phyloP scores from a whole-genome alignment of 2,888 invertebrate genomes.

The Eupelmus urozonus region DNA sequence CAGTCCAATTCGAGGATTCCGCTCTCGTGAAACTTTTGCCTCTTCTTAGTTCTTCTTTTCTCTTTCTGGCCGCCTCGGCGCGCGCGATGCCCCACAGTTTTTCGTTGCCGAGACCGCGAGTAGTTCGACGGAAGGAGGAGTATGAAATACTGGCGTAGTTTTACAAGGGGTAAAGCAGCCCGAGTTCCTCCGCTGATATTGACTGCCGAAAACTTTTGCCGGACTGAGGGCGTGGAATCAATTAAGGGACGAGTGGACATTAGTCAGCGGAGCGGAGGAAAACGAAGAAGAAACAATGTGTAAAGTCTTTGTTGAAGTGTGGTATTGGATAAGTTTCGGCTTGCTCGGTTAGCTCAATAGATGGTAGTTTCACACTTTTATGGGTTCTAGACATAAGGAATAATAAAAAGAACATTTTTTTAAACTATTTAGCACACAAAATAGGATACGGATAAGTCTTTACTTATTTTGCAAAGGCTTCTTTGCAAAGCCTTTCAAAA shows the following conservation, averaged over 20 bases:
- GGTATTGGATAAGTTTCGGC: constrained; percentile 9
- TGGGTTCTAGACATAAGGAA: too few species aligned
- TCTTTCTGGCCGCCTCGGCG: neutral
- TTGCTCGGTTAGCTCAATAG: neutral
- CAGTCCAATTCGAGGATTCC: constrained; percentile 68
- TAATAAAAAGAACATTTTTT: too few species aligned
- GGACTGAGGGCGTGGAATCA: neutral
- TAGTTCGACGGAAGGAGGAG: neutral
- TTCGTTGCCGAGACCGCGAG: neutral
- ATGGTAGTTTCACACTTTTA: neutral
- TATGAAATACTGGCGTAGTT: neutral
- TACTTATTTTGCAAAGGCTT: too few species aligned
- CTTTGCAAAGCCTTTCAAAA: too few species aligned
- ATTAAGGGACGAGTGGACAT: neutral
- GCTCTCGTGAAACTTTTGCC: constrained; percentile 45
- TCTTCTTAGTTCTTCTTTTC: constrained; percentile 10
- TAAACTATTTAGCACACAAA: too few species aligned
- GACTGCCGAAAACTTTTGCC: neutral
- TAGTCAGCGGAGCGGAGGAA: constrained; percentile 1
- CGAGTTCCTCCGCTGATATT: neutral
- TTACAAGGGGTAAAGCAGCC: neutral
- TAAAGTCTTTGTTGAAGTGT: neutral
- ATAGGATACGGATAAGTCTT: too few species aligned
- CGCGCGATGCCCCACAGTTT: too few species aligned
- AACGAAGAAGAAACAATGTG: neutral